A percentile compares a stretch with the other conserved stretches of the same genome.
phyloP scores from a whole-genome alignment of 1,140 invertebrate genomes.

The Drosophila leontia region DNA sequence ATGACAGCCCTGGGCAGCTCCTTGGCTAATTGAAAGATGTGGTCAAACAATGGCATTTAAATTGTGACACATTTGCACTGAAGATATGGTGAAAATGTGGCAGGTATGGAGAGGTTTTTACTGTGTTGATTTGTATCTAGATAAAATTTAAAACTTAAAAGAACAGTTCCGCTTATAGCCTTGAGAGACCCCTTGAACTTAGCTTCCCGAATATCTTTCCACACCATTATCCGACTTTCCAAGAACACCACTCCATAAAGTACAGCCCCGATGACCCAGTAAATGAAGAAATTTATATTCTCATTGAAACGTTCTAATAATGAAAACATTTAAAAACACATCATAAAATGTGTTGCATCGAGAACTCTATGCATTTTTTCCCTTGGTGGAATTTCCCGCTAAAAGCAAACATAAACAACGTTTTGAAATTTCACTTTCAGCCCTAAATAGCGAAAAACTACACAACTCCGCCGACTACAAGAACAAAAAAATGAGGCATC shows the following conservation, averaged over 20 bases:
- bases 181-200: conserved; percentile 9
- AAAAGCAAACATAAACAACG: conserved; percentile 75
- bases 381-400: conserved; percentile 37
- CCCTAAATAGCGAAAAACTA: conserved; percentile 46
- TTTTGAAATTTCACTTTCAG: conserved; percentile 58
- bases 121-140: too few relatives aligned
- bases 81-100: too few relatives aligned
- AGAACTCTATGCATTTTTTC: background rate
- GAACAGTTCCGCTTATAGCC: background rate
- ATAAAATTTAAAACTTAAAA: background rate
- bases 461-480: conserved; percentile 34
- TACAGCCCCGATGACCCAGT: conserved; percentile 60
- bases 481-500: conserved; percentile 58
- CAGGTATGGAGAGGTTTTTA: background rate
- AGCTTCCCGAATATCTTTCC: background rate
- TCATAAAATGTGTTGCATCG: conserved; percentile 62
- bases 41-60: background rate
- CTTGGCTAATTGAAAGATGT: conserved; percentile 25
- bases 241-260: conserved; percentile 19
- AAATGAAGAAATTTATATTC: conserved; percentile 71
- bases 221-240: conserved; percentile 1
- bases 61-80: background rate
- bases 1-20: conserved; percentile 9
- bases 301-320: conserved; percentile 72
- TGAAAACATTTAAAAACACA: conserved; percentile 79